Evolutionary conservation across 2,113 vertebrate species (phyloP), one percentile per base, ranked within the genome.

Genomic region (Capreolus pygargus): DNA sequence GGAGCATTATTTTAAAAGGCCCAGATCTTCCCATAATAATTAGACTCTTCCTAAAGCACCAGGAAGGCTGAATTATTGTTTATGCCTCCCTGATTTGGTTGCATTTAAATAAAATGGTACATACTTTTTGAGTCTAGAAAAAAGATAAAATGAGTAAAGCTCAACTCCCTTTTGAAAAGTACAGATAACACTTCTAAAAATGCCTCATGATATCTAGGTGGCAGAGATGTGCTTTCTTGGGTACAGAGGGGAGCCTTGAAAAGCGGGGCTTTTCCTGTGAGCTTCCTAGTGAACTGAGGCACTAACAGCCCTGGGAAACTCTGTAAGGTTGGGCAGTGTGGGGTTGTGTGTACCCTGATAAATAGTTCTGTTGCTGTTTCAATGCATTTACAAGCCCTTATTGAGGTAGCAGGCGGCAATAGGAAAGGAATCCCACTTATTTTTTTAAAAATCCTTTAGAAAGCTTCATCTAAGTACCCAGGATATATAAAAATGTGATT

Each of bases 1-100:
- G 96, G 81, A 95, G 52, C 85, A 96, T 88, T 87, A 36, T 94
- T 98, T 86, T 91, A 14, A 96, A 96, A 97, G 76, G 30, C 45
- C 78, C 33, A 95, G 87, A 93, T 95, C 57, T 78, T 86, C 60
- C 33, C 28, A 57, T 82, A 86, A 90, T 92, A 93, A 96, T 89
- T 86, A 95, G 94, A 91, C 14, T 94, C 60, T 89, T 93, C 82
- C 70, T 93, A 23, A 28, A 95, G 78, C 43, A 95, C 43, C 15
- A 91, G 67, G 27, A 96, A 92, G 43, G 74, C 39, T 86, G 70
- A 54, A 54, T 94, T 92, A 52, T 83, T 97, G 83, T 86, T 91
- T n/a, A 14, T 55, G 45, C n/a, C n/a, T 95, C 82, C 52, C n/a
- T 30, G 23, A 79, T 94, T 78, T 60, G 39, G 23, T 55, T 95